Evolutionary conservation across 2,888 invertebrate genomes (phyloP).

Genomic region (Heterodera filipjevi): DNA sequence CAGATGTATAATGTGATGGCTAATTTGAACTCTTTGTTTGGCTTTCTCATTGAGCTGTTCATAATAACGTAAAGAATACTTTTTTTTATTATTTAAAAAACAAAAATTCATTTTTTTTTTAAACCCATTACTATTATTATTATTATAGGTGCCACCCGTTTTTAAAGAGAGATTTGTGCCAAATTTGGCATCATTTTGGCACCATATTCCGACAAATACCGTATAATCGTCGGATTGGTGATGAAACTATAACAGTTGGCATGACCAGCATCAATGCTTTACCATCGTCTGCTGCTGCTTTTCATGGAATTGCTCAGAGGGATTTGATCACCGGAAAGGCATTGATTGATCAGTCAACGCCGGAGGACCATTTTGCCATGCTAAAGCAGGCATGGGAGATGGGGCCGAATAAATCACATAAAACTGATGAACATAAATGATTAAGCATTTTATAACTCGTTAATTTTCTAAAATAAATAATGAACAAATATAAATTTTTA

Average conservation of each 20-base stretch:
- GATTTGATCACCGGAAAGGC: not conserved
- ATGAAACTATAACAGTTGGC: not conserved
- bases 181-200: not conserved
- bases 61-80: not conserved
- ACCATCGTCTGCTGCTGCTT: not conserved
- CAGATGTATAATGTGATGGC: not conserved
- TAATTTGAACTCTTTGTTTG: not conserved
- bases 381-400: not conserved
- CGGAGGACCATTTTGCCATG: not conserved
- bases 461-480: too few relatives aligned
- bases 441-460: too few relatives aligned
- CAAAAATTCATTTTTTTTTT: not conserved
- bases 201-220: not conserved
- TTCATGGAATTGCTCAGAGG: not conserved
- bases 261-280: not conserved
- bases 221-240: not conserved
- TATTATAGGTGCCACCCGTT: not conserved
- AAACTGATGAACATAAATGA: too few relatives aligned
- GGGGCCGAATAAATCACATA: not conserved
- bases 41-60: not conserved
- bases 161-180: not conserved
- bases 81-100: not conserved
- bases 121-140: too few relatives aligned
- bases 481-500: too few relatives aligned
- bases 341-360: not conserved